phyloP scores from a whole-genome alignment of 2,797 vertebrate genomes.

The Mastacembelus armatus region DNA sequence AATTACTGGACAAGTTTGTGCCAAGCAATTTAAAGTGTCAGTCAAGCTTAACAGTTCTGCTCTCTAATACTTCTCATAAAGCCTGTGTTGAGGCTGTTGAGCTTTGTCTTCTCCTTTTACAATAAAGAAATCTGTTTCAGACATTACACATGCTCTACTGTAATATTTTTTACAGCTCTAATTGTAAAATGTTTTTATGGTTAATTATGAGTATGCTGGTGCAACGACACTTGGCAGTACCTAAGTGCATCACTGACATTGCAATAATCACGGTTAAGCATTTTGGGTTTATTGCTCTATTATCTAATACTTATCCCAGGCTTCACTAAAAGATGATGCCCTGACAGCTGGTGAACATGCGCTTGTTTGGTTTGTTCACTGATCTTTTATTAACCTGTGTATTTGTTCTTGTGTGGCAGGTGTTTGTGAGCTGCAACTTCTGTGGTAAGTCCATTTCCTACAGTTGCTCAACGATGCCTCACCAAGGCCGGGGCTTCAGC shows the following conservation, averaged over 20 bases:
- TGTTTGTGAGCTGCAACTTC: constrained; percentile 99
- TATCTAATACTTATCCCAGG: constrained; percentile 54
- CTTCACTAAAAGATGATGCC: constrained; percentile 25
- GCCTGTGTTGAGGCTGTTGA: not conserved
- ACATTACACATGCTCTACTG: not conserved
- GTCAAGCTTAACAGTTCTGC: constrained; percentile 20
- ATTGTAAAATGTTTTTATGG: not conserved
- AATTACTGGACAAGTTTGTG: constrained; percentile 18
- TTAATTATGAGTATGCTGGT: not conserved
- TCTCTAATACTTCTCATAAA: constrained; percentile 25
- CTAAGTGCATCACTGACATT: constrained; percentile 16
- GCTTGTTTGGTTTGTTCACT: constrained; percentile 15
- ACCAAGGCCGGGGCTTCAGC: constrained; percentile 96
- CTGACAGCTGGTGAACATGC: constrained; percentile 59
- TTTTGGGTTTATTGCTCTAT: constrained; percentile 40
- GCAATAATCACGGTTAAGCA: constrained; percentile 30
- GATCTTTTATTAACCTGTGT: constrained; percentile 65
- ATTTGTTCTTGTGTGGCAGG: constrained; percentile 79
- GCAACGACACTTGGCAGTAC: not conserved
- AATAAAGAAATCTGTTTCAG: not conserved
- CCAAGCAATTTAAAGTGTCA: constrained; percentile 25
- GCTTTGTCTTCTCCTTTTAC: constrained; percentile 7
- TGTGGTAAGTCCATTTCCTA: constrained; percentile 99
- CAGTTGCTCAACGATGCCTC: constrained; percentile 94
- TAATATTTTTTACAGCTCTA: not conserved